These are phyloP conservation scores for Xestia ashworthii DNA, from an alignment of 2,888 invertebrate species.

Conservation along the genomic window DNA sequence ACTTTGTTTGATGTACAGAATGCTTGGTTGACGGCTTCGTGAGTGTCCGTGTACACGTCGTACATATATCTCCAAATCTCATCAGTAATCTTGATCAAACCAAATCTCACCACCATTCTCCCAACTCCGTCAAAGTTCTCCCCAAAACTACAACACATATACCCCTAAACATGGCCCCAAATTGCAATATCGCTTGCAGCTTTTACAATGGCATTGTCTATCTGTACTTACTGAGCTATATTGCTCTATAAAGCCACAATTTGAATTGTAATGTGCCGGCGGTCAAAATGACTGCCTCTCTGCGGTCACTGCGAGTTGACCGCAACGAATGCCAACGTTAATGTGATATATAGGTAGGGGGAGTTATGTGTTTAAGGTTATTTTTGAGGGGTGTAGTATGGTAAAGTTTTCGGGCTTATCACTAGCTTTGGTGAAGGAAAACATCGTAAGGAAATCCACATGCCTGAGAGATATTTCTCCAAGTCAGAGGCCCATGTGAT, in stretches of 20 bases:
- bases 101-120: background rate
- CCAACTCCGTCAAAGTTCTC: background rate
- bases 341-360: slow-evolving; percentile 23
- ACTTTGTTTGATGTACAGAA: too few species aligned
- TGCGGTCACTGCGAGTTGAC: slow-evolving; percentile 29
- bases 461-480: too few species aligned
- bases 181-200: slow-evolving; percentile 44
- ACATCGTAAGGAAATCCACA: too few species aligned
- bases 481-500: too few species aligned
- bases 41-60: too few species aligned
- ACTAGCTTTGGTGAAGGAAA: too few species aligned
- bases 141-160: slow-evolving; percentile 4
- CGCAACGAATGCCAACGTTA: slow-evolving; percentile 36
- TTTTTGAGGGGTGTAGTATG: slow-evolving; percentile 11
- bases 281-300: slow-evolving; percentile 53
- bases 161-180: slow-evolving; percentile 18
- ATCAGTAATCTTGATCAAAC: background rate
- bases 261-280: slow-evolving; percentile 60
- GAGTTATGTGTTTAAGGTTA: slow-evolving; percentile 4
- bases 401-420: background rate
- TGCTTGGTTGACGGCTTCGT: too few species aligned
- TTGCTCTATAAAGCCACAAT: slow-evolving; percentile 45
- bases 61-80: too few species aligned
- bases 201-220: slow-evolving; percentile 38
- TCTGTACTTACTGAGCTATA: slow-evolving; percentile 25